phyloP scores from a whole-genome alignment of 1,140 invertebrate species.

The Zaprionus ghesquierei region DNA sequence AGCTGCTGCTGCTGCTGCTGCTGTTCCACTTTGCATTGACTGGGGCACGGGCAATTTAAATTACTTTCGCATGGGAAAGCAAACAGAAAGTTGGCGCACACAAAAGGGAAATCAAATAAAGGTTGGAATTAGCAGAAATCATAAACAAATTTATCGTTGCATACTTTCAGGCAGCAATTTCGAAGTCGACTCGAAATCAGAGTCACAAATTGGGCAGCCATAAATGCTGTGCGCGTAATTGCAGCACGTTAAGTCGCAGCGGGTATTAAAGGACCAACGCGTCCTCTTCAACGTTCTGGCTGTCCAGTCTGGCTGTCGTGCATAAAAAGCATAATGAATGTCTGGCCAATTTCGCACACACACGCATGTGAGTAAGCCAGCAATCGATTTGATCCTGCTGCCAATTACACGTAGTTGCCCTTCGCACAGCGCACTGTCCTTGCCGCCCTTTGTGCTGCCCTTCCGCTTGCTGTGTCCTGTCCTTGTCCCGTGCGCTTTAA shows the following conservation, averaged over 20 bases:
- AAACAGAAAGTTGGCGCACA: neutral
- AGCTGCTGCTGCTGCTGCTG: neutral
- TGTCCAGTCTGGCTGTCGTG: neutral
- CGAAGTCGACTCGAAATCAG: neutral
- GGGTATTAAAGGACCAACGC: constrained; percentile 35
- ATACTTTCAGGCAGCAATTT: constrained; percentile 14
- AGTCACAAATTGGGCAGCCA: constrained; percentile 3
- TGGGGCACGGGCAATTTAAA: constrained; percentile 29
- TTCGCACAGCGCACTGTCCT: constrained; percentile 1
- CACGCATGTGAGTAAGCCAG: neutral
- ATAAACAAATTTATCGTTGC: constrained; percentile 26
- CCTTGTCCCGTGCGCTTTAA: constrained; percentile 48
- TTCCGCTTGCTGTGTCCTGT: neutral
- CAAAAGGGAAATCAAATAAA: constrained; percentile 7
- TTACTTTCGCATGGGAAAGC: constrained; percentile 13
- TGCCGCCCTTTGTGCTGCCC: neutral
- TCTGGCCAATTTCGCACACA: constrained; percentile 15
- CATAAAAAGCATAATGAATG: constrained; percentile 47
- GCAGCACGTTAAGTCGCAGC: constrained; percentile 20
- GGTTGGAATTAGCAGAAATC: constrained; percentile 25
- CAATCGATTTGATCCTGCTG: constrained; percentile 31
- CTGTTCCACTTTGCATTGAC: too few species aligned
- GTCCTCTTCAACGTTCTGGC: neutral
- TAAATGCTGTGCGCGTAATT: constrained; percentile 23
- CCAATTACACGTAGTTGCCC: constrained; percentile 26